A percentile compares a stretch with the other conserved stretches of the same genome.
These are phyloP conservation scores for Spisula subtruncata DNA, from an alignment of 2,888 invertebrate species.

Conservation along the genomic window DNA sequence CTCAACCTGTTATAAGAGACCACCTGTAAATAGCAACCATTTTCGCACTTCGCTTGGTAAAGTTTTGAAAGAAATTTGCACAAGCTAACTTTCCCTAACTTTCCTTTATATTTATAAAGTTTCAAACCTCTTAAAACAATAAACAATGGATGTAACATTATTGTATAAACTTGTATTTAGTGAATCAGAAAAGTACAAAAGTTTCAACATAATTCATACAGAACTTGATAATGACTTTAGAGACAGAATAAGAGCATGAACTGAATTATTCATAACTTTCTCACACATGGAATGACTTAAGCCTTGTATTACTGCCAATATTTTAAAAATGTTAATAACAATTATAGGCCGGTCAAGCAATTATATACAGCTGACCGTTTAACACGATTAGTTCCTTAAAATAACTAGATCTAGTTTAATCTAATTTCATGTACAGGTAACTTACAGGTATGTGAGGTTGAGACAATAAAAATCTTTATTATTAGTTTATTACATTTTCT, in stretches of 20 bases:
- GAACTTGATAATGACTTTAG: neutral
- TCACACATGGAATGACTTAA: neutral
- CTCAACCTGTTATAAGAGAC: no score
- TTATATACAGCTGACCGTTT: neutral
- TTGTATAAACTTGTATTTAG: neutral
- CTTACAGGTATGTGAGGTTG: neutral
- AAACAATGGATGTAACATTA: neutral
- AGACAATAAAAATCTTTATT: neutral
- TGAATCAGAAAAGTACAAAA: no score
- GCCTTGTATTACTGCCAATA: neutral
- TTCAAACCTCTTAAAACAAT: no score
- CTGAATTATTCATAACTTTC: neutral
- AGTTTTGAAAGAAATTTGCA: no score
- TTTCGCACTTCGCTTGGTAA: no score
- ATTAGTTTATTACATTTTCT: no score
- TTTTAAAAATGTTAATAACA: no score
- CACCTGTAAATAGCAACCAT: no score
- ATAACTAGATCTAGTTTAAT: neutral
- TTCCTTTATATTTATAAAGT: no score
- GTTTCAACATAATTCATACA: neutral
- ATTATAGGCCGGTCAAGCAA: neutral
- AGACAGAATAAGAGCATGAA: neutral
- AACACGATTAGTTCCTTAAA: neutral
- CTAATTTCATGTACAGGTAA: neutral
- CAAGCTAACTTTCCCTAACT: no score